These are phyloP conservation scores for Wiebesia pumilae DNA, from an alignment of 1,140 invertebrate species.

Conservation along the genomic window DNA sequence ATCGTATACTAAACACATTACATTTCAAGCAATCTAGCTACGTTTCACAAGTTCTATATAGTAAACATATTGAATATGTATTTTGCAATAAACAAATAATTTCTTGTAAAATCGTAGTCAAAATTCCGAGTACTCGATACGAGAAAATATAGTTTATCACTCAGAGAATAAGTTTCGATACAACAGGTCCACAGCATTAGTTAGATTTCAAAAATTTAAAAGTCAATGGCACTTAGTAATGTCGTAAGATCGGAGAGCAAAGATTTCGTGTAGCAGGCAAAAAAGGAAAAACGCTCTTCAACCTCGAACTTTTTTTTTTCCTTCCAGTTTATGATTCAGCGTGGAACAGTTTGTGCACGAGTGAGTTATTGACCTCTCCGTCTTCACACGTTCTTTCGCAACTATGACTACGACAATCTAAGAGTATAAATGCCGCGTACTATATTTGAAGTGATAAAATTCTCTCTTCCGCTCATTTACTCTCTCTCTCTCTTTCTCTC, in stretches of 20 bases:
- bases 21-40: no score
- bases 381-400: constrained; percentile 21
- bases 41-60: background rate
- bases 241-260: background rate
- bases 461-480: background rate
- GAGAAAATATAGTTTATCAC: background rate
- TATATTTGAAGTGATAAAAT: constrained; percentile 23
- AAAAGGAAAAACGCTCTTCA: constrained; percentile 6
- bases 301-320: constrained; percentile 4
- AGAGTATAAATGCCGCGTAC: constrained; percentile 13
- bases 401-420: background rate
- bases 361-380: constrained; percentile 23
- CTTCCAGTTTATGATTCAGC: constrained; percentile 18
- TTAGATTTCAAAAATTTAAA: constrained; percentile 15
- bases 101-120: background rate
- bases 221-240: background rate
- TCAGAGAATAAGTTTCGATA: background rate
- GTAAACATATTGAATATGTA: background rate
- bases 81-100: background rate
- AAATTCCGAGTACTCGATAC: background rate
- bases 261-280: constrained; percentile 10
- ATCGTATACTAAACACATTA: no score
- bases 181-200: background rate
- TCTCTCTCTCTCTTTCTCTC: background rate
- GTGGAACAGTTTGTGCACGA: constrained; percentile 6